Base-by-base conservation (phyloP, 2,888 invertebrate species). In the Creontiades dilutus region DNA sequence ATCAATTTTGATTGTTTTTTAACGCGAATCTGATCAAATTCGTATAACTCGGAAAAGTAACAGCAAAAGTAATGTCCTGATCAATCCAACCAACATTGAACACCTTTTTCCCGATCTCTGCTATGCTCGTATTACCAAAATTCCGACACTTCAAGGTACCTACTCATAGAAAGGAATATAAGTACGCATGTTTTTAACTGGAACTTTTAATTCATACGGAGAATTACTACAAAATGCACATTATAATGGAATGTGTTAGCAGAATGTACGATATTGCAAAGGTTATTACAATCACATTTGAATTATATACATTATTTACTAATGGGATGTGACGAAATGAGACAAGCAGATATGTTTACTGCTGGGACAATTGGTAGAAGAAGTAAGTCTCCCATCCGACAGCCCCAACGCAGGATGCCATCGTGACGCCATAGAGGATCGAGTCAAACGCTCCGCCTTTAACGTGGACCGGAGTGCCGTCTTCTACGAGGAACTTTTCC, bases 381-480 rank as follows among this genome's bases (percentile, higher is more conserved):
- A 80, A 46, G n/a, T 88, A 48, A 27, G 46, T 16, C 68, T 85
- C 76, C 52, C 68, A 89, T 27, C 80, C 91, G 16, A 91, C 48
- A 28, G 76, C 91, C 13, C 57, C 80, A 3, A 57, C 85, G 86
- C 91, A 89, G 23, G 52, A 52, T 19, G 68, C 52, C 82, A 90
- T 78, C n/a, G 91, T 91, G 57, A 76, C 14, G 16, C 85, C 89
- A 82, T 90, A 91, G 13, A 91, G 78, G 0, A 91, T 0, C 19
- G 14, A 7, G 82, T 91, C 91, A 5, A 90, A 3, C 28, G 81
- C 52, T 47, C 91, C 91, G 23, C 90, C 90, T 78, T 91, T 91
- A 19, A 90, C 13, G 68, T 88, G 78, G 28, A 91, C 86, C 9
- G 90, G 91, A 16, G 28, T 87, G 2, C 89, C 86, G 81, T 91